Conservation (phyloP, 2,113 vertebrate genomes). For the Sander vitreus region DNA sequence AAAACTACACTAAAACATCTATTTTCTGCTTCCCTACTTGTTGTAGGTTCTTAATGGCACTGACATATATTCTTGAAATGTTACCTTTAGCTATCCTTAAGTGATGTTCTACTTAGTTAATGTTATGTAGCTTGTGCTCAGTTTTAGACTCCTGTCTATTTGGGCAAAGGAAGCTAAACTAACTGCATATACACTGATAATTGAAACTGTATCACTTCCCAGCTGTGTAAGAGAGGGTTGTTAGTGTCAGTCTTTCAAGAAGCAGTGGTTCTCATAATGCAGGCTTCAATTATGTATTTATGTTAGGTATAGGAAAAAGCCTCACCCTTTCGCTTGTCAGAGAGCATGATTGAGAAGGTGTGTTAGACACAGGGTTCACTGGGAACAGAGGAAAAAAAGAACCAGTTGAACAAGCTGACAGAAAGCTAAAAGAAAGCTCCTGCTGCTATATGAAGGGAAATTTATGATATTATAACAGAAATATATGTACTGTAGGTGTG, state of each 20-base stretch:
- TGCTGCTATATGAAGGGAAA: background rate
- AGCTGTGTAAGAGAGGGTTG: background rate
- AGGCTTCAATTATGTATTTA: background rate
- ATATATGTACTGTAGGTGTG: background rate
- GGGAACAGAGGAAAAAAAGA: background rate
- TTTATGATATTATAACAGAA: background rate
- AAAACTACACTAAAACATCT: background rate
- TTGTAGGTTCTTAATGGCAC: background rate
- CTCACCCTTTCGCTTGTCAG: background rate
- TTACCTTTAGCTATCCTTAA: background rate
- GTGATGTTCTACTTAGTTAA: background rate
- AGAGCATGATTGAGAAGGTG: constrained; percentile 8
- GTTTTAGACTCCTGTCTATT: background rate
- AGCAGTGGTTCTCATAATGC: background rate
- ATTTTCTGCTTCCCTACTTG: background rate
- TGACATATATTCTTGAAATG: background rate
- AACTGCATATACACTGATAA: background rate
- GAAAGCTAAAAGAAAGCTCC: background rate
- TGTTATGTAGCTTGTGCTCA: background rate
- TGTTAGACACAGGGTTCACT: background rate
- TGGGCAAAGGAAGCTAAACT: background rate
- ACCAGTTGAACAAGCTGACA: background rate
- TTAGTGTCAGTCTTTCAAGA: background rate
- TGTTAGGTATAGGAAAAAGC: background rate
- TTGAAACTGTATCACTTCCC: background rate